Base-by-base conservation (phyloP, 1,140 invertebrate species). In the Drosophila serrata region DNA sequence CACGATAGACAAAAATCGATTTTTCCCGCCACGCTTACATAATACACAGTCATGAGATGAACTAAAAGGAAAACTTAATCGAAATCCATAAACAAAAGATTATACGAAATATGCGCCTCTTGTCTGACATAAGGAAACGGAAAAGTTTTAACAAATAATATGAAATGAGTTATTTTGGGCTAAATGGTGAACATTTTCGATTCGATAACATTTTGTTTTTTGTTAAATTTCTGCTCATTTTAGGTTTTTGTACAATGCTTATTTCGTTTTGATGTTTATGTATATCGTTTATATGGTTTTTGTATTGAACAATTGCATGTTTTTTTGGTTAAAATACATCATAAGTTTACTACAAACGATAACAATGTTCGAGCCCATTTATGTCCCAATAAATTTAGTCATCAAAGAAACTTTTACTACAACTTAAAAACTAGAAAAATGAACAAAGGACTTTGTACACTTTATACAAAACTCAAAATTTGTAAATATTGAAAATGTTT, bases 351-450 rank as follows among this genome's bases (percentile, higher is more conserved):
- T 90, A 90, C 85, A 90, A 90, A 90, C 85, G 82, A 90, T 85
- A 90, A 90, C 85, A 90, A 90, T 90, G 86, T 90, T 92, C 86
- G 79, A 87, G 74, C 86, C 91, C 91, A 92, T 92, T 92, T 90
- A 81, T 90, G 75, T 92, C 91, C 91, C 91, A 92, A 92, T 92
- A 92, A 92, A 92, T 92, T 92, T 92, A 92, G 91, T 92, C 75
- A 88, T 88, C 86, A 91, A 91, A 92, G 82, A 92, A 92, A 90
- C 84, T 91, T 88, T 62, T 56, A 91, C 81, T 90, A 90, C 86
- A 90, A 90, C 84, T 74, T 39, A 87, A 63, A 24, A 31, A 43
- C 61, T 82, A 77, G 58, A 45, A 68, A 62, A 68, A 3, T 13
- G 57, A 64, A 17, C 45, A 42, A 53, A 17, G 24, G 19, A 43